Evolutionary conservation across 2,888 invertebrate species (phyloP).

Genomic region (Leptopilina syphax): DNA sequence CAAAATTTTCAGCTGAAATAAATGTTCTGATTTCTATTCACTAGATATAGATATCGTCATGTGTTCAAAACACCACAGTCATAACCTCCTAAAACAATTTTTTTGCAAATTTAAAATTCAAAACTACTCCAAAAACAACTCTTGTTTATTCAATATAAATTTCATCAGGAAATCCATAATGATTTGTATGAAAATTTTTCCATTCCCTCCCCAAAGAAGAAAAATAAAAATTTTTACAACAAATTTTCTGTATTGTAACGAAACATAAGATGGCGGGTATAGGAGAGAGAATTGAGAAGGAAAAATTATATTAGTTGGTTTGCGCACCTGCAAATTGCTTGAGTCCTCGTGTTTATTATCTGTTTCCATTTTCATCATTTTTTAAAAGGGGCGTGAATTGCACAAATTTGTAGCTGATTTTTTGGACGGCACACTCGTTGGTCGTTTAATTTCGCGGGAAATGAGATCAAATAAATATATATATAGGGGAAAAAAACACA

Average conservation of each 20-base stretch:
- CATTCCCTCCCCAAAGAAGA: conserved; percentile 12
- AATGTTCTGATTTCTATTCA: background rate
- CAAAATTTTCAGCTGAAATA: conserved; percentile 11
- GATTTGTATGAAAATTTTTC: conserved; percentile 2
- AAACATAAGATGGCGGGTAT: conserved; percentile 68
- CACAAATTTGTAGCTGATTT: conserved; percentile 39
- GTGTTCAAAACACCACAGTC: conserved; percentile 43
- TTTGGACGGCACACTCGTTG: conserved; percentile 34
- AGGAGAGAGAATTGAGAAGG: conserved; percentile 53
- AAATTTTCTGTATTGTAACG: conserved; percentile 50
- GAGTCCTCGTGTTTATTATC: conserved; percentile 92
- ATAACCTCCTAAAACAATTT: conserved; percentile 49
- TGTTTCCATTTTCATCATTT: conserved; percentile 93
- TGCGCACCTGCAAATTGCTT: conserved; percentile 83
- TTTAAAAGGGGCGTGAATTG: conserved; percentile 46
- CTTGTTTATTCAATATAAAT: too few relatives aligned
- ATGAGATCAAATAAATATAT: conserved; percentile 16
- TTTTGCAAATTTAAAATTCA: background rate
- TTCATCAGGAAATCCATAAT: too few relatives aligned
- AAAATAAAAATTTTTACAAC: too few relatives aligned
- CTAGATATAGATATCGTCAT: conserved; percentile 45
- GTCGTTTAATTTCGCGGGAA: conserved; percentile 11
- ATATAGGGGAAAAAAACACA: conserved; percentile 40
- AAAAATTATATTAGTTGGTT: conserved; percentile 68
- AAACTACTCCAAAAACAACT: background rate